Evolutionary conservation across 2,113 vertebrate genomes (phyloP).

Genomic region (Centropus bengalensis): DNA sequence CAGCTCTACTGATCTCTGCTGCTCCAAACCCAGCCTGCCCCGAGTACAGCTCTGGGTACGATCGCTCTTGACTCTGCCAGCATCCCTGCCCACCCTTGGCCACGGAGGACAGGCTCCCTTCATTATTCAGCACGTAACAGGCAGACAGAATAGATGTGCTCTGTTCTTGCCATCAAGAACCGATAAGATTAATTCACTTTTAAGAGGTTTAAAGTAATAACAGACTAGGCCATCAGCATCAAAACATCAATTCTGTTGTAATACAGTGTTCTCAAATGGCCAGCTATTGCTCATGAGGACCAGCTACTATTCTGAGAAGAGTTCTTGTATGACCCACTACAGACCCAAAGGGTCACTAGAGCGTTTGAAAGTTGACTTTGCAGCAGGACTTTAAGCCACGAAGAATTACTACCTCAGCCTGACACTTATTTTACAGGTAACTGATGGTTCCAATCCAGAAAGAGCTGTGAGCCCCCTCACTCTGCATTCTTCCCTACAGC

Average conservation of each 20-base stretch:
- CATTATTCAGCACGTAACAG: neutral
- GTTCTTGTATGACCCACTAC: neutral
- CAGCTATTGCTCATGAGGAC: neutral
- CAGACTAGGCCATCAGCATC: neutral
- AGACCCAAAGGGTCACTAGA: neutral
- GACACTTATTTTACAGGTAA: neutral
- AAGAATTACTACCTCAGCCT: neutral
- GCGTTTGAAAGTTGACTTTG: neutral
- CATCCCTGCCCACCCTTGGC: neutral
- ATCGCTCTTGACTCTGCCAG: neutral
- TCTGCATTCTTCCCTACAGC: neutral
- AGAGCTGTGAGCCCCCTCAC: neutral
- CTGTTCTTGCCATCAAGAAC: neutral
- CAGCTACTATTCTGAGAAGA: neutral
- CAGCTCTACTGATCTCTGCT: neutral
- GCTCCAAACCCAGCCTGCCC: neutral
- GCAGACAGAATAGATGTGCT: neutral
- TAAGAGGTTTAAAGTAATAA: neutral
- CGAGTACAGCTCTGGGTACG: neutral
- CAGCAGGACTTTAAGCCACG: neutral
- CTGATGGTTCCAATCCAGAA: neutral
- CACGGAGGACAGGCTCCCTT: neutral
- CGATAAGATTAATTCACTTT: neutral
- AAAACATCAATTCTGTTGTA: neutral
- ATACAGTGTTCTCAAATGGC: neutral